phyloP scores from a whole-genome alignment of 1,140 invertebrate genomes.

The Brachionus koreanus region DNA sequence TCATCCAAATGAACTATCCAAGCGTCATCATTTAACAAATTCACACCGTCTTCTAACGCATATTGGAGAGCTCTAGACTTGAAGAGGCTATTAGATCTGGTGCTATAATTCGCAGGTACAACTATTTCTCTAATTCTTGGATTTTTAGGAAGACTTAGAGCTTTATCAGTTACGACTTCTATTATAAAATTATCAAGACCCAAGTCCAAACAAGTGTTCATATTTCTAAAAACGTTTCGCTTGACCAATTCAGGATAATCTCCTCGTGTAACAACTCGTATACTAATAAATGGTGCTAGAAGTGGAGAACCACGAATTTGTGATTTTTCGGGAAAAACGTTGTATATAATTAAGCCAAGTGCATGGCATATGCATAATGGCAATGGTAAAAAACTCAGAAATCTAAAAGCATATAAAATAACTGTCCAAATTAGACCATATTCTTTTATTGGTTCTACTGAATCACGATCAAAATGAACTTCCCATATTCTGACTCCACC shows the following conservation, averaged over 20 bases:
- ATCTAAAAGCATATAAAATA: constrained; percentile 48
- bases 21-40: constrained; percentile 79
- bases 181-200: constrained; percentile 93
- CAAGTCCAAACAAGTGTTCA: constrained; percentile 79
- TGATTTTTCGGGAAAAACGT: constrained; percentile 89
- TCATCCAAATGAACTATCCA: constrained; percentile 98
- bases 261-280: constrained; percentile 88
- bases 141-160: constrained; percentile 68
- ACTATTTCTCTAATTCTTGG: constrained; percentile 72
- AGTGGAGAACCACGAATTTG: constrained; percentile 80
- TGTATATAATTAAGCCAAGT: constrained; percentile 80
- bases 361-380: constrained; percentile 65
- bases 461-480: not conserved
- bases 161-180: constrained; percentile 92
- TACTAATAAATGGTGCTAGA: constrained; percentile 87
- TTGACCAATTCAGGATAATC: constrained; percentile 86
- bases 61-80: constrained; percentile 93
- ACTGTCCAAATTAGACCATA: constrained; percentile 37
- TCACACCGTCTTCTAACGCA: constrained; percentile 81
- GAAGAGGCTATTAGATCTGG: constrained; percentile 83
- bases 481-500: not conserved
- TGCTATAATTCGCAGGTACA: constrained; percentile 77
- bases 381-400: constrained; percentile 48
- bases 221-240: constrained; percentile 79
- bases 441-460: constrained; percentile 13